Base-by-base conservation (phyloP, 2,888 invertebrate species). In the Erebia palarica region DNA sequence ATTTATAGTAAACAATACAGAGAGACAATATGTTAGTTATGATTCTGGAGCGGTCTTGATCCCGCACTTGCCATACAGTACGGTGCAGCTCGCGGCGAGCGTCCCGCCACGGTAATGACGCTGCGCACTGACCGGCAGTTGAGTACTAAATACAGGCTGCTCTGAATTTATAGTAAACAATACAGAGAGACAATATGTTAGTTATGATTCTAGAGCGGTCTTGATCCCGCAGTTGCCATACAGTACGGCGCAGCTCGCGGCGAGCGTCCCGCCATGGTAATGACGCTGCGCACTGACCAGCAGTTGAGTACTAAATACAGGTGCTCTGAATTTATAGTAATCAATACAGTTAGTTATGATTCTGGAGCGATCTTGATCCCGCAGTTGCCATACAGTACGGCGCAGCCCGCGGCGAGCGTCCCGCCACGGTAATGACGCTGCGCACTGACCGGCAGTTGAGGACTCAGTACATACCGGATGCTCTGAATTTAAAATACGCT, bases 371-470 rank as follows among this genome's bases (percentile, higher is more conserved):
- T 69, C 68, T 65, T 59, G 65, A 47, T 69, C 58, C 70, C 59
- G 65, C 51, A 68, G 70, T 72, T 61, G 70, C 69, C 73, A 73
- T 71, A 72, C 74, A 68, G 69, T 65, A 70, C 72, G 58, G 72
- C 57, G 53, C 47, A 16, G 75, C 77, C 76, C 77, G 75, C 78
- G 79, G 77, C 77, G 81, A 83, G 86, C 71, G 71, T 57, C 65
- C 71, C 73, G 78, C 80, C 79, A 80, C 55, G 57, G 57, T 83
- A 84, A 81, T 83, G 78, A 80, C 88, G 86, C 87, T 81, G 86
- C 79, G 78, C 71, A 71, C 71, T n/a, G 59, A 59, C 59, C n/a
- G 59, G 36, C 59, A 59, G 59, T 59, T 59, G n/a, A 42, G n/a
- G n/a, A n/a, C 59, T 36, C n/a, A 1, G n/a, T n/a, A n/a, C n/a